Evolutionary conservation across 2,113 vertebrate genomes (phyloP), one percentile per base, ranked within the genome.

Genomic region (Neolamprologus toae): DNA sequence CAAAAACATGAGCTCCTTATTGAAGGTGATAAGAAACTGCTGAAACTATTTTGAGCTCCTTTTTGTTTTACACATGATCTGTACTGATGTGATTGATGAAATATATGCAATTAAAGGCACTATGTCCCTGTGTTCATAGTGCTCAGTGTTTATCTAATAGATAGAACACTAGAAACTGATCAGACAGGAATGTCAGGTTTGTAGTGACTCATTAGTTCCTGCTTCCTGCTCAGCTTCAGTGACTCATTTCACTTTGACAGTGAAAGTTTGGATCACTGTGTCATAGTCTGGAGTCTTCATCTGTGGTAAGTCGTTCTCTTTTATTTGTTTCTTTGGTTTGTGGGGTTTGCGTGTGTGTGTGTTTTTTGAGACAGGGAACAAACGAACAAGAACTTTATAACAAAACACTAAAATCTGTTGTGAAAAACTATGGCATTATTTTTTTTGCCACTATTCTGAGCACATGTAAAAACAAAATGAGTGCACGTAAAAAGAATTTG

Each of bases 21-120:
- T 54, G 51, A 54, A 11, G n/a, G 9, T 54, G 9, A 55, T 23
- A 55, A 26, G 12, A 55, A 8, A 55, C 54, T 8, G 54, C 11
- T 57, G 0, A 57, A 57, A 26, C 54, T 8, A 57, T 57, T 57
- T 57, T 57, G 54, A 57, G 54, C 21, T 57, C 0, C 0, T 57
- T 21, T 57, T 55, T 57, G 54, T 26, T 57, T 57, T 57, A 3
- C 21, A 57, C 7, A 57, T 57, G 4, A 57, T 57, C 21, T 57
- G 7, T 26, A 7, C 53, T 23, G 11, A 55, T 23, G 0, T 23
- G 11, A 26, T 57, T 53, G 51, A 53, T 53, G 4, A 12, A 26
- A 57, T 57, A 57, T 57, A 21, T 26, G n/a, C 53, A 55, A 26
- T 23, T 13, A 26, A 57, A 14, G 54, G 6, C 7, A 26, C n/a